Percentiles rank a stretch among this genome's conserved stretches.
Conservation (phyloP, 2,797 vertebrate genomes). For the Nannoperca obscura region DNA sequence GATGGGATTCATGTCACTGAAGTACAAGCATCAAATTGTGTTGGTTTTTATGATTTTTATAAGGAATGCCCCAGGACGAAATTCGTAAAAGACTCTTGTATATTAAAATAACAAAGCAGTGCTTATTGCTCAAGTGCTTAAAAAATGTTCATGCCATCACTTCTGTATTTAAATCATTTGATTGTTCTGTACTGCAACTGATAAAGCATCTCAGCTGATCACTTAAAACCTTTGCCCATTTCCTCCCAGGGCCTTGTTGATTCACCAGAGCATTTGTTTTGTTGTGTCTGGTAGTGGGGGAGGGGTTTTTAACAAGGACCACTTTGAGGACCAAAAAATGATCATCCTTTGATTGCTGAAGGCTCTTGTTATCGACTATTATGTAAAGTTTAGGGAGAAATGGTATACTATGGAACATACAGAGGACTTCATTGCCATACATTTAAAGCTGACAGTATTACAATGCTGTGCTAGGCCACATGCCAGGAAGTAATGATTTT, state of each 20-base stretch:
- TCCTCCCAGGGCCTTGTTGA: conserved; percentile 20
- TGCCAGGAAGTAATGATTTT: conserved; percentile 39
- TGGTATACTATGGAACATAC: background rate
- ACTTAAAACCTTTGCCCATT: conserved; percentile 9
- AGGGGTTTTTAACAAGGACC: conserved; percentile 51
- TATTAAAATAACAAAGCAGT: background rate
- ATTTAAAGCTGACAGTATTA: background rate
- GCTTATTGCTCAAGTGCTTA: background rate
- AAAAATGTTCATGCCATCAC: background rate
- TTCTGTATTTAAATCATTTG: background rate
- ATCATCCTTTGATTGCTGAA: conserved; percentile 21
- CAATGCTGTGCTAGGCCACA: no score
- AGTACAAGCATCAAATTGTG: background rate
- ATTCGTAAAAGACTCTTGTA: background rate
- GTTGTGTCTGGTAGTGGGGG: conserved; percentile 73
- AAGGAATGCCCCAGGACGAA: fast-evolving
- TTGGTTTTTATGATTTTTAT: background rate
- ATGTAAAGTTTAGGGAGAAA: background rate
- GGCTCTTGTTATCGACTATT: background rate
- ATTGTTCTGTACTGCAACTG: background rate
- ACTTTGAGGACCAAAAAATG: conserved; percentile 26
- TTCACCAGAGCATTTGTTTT: conserved; percentile 64
- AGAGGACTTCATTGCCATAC: conserved; percentile 1
- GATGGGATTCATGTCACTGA: conserved; percentile 2
- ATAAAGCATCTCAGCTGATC: background rate